These are phyloP conservation scores for Phragmatobia fuliginosa DNA, from an alignment of 2,888 invertebrate genomes.

Conservation along the genomic window DNA sequence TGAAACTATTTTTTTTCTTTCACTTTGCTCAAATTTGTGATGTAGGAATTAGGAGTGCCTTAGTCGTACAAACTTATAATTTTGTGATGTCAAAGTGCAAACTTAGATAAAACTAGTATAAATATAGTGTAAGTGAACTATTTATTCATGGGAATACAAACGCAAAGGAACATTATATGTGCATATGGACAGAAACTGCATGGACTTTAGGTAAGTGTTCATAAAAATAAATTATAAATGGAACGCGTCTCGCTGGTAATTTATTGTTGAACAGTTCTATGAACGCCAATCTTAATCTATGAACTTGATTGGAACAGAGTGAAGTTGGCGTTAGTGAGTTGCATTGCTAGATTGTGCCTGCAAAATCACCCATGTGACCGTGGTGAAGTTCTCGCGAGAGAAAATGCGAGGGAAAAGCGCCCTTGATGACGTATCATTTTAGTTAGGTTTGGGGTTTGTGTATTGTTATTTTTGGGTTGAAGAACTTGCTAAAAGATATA, in stretches of 20 bases:
- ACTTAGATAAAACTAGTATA: conserved; percentile 71
- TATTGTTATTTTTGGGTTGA: conserved; percentile 69
- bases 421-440: conserved; percentile 47
- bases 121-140: conserved; percentile 70
- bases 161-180: conserved; percentile 55
- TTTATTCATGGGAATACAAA: conserved; percentile 53
- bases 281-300: conserved; percentile 84
- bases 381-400: conserved; percentile 56
- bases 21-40: conserved; percentile 84
- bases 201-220: conserved; percentile 70
- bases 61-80: conserved; percentile 73
- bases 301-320: conserved; percentile 80
- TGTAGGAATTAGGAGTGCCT: conserved; percentile 82
- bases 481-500: conserved; percentile 71
- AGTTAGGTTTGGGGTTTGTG: conserved; percentile 56
- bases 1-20: conserved; percentile 72
- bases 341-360: conserved; percentile 78
- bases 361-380: conserved; percentile 69
- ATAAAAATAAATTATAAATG: conserved; percentile 29
- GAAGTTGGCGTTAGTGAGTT: conserved; percentile 72
- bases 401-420: conserved; percentile 56
- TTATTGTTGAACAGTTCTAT: conserved; percentile 61
- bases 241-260: conserved; percentile 40
- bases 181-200: conserved; percentile 76
- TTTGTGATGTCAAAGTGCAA: conserved; percentile 84